Base-by-base conservation (phyloP, 1,140 invertebrate genomes). In the Lasioglossum baleicum region DNA sequence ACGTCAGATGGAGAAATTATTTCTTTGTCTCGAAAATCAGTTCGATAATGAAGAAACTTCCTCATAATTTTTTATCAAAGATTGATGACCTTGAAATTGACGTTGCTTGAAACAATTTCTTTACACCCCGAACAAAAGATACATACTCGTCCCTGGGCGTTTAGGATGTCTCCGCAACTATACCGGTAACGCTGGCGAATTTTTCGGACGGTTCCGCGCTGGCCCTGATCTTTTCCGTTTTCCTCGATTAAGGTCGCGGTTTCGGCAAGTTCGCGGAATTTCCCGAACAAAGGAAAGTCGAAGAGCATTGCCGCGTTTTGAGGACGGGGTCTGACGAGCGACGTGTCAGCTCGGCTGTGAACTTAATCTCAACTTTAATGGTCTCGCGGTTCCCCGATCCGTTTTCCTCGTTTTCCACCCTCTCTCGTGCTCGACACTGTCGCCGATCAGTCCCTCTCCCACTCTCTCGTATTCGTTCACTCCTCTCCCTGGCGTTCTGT, bases 281-380 rank as follows among this genome's bases (percentile, higher is more conserved):
- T 53, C 74, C 8, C 26, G 22, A 67, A 20, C 20, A 66, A 65
- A 75, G 72, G 31, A 51, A 31, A 40, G 2, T 51, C 26, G 17
- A 69, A n/a, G 48, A 51, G 42, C 8, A 22, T 67, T 26, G 11
- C 0, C 56, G 6, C 20, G 56, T 20, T n/a, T 58, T 2, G 26
- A 20, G 2, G 13, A 17, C 6, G 66, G 13, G 51, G 51, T 20
- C 13, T 17, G 51, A 3, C 17, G 6, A 20, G 3, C 7, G 7
- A n/a, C 51, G 31, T 56, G 35, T 26, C 48, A 42, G 17, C 3
- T 15, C 15, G 17, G 44, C 13, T 48, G 22, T 5, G 42, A 70
- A 61, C 56, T 48, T 70, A 70, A 76, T 76, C 20, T 42, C 2
- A 48, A 26, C 31, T 70, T 76, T 70, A 78, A 78, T n/a, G 69